Conservation (phyloP, 2,797 vertebrate genomes). For the Enteromius thamalakanensis region DNA sequence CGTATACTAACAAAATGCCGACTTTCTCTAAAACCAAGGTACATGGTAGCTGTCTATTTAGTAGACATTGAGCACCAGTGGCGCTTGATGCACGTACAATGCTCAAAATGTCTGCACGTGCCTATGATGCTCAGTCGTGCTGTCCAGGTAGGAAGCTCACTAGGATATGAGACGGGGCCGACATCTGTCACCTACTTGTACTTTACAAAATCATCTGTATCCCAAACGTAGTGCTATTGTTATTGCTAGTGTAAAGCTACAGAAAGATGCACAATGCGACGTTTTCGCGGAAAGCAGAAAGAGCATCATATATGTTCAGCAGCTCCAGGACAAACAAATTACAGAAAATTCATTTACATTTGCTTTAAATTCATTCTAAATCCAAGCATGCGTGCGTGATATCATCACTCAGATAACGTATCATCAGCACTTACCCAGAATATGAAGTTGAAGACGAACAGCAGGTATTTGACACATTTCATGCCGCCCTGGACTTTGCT, state of each 20-base stretch:
- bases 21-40: neutral
- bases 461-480: conserved; percentile 94
- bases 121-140: neutral
- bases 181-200: conserved; percentile 16
- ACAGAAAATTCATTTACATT: neutral
- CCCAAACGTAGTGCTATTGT: neutral
- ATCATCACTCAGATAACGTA: neutral
- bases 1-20: no score
- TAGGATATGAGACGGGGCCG: neutral
- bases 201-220: conserved; percentile 7
- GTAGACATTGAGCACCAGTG: no score
- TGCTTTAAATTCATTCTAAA: neutral
- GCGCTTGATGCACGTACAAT: neutral
- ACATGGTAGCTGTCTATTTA: neutral
- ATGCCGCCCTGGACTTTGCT: conserved; percentile 86
- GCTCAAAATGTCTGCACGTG: conserved; percentile 4
- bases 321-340: neutral
- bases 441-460: conserved; percentile 93
- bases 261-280: neutral
- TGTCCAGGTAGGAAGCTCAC: neutral
- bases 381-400: neutral
- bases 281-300: neutral
- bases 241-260: neutral
- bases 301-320: neutral
- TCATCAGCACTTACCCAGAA: conserved; percentile 89